These are phyloP conservation scores for Sebastolobus alascanus DNA, from an alignment of 2,797 vertebrate genomes.

Conservation along the genomic window DNA sequence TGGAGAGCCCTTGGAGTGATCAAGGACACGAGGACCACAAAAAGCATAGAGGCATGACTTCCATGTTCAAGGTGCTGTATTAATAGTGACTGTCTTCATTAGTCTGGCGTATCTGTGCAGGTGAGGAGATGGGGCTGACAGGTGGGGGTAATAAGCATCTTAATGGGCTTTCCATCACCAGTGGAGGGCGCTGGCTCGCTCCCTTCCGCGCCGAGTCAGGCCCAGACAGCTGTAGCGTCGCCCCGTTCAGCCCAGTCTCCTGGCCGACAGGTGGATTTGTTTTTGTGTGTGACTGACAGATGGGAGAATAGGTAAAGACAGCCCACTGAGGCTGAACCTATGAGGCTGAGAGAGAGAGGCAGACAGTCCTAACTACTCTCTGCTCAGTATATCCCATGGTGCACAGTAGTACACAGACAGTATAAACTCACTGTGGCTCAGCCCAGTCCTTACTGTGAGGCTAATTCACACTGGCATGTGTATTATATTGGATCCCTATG, in stretches of 20 bases:
- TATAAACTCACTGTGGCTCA: constrained; percentile 59
- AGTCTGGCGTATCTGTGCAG: constrained; percentile 65
- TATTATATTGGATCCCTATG: constrained; percentile 77
- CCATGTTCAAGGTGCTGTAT: constrained; percentile 64
- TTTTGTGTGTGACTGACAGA: constrained; percentile 85
- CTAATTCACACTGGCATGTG: constrained; percentile 75
- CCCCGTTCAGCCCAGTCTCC: constrained; percentile 72
- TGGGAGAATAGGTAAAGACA: constrained; percentile 85
- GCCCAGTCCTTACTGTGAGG: constrained; percentile 60
- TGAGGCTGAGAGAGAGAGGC: constrained; percentile 73
- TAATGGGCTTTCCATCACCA: constrained; percentile 82
- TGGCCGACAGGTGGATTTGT: constrained; percentile 86
- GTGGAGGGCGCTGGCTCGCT: constrained; percentile 79
- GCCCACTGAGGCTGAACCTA: constrained; percentile 86
- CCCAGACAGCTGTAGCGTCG: constrained; percentile 77
- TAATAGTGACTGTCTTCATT: constrained; percentile 78
- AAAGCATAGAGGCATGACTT: constrained; percentile 72
- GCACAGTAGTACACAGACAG: constrained; percentile 63
- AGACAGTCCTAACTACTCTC: constrained; percentile 80
- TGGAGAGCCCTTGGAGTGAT: constrained; percentile 68
- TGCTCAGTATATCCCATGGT: constrained; percentile 63
- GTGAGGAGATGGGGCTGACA: constrained; percentile 74
- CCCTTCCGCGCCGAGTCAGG: constrained; percentile 46
- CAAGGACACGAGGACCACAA: constrained; percentile 77
- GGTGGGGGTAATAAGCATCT: constrained; percentile 76